Evolutionary conservation across 2,797 vertebrate species (phyloP).

Genomic region (Okamejei kenojei): DNA sequence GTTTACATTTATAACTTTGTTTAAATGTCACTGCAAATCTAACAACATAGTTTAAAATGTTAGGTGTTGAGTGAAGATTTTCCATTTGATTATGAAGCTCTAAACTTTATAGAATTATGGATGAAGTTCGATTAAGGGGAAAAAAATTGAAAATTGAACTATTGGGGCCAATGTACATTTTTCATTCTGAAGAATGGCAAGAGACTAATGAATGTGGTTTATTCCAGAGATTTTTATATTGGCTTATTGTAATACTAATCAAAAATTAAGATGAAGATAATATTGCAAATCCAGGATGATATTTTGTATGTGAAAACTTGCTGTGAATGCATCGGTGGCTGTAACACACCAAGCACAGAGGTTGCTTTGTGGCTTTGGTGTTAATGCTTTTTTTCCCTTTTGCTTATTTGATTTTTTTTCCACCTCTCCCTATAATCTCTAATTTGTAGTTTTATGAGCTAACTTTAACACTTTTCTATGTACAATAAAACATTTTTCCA

Average conservation of each 20-base stretch:
- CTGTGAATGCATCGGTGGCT: no score
- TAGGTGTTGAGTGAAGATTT: background rate
- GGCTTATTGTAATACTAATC: background rate
- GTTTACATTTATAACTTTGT: background rate
- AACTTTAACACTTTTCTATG: background rate
- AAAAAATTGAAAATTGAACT: background rate
- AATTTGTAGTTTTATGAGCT: background rate
- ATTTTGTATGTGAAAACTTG: background rate
- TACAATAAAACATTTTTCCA: background rate
- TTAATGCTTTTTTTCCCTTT: background rate
- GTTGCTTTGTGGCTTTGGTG: background rate
- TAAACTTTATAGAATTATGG: background rate
- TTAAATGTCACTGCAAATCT: background rate
- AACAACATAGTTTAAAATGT: background rate
- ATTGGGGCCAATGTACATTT: background rate
- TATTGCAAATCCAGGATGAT: background rate
- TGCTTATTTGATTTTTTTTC: background rate
- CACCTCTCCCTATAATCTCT: background rate
- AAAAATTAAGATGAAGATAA: background rate
- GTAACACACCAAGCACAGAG: background rate
- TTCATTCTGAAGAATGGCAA: background rate
- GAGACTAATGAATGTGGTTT: background rate
- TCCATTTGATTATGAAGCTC: slow-evolving; percentile 3
- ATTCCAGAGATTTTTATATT: background rate
- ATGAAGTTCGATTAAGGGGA: background rate